Evolutionary conservation across 2,113 vertebrate genomes (phyloP), one percentile per base, ranked within the genome.

Genomic region (Cavia porcellus): DNA sequence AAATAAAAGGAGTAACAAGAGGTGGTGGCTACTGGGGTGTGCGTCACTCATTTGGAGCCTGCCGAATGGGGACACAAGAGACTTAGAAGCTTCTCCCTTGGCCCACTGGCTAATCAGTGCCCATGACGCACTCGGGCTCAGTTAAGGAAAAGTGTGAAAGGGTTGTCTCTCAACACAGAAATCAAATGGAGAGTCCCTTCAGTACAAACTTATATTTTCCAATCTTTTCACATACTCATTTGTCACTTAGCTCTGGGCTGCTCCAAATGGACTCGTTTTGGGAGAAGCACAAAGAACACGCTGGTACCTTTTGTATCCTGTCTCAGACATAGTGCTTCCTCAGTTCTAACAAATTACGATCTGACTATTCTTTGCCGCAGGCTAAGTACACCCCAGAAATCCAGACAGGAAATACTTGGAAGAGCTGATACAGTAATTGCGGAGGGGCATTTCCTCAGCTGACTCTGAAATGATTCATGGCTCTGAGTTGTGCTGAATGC

Each of bases 391-490:
- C 79, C 47, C 22, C 32, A 79, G 81, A 81, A 87, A 72, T 52
- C 45, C 77, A 96, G 32, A 79, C 13, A 62, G 50, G 35, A 90
- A 83, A 35, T 59, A 84, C 38, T 94, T 52, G n/a, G 85, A 57
- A 90, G 95, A 79, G 19, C 28, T 59, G 77, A 66, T 85, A 45
- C 6, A 45, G 15, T 66, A 12, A 86, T 79, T 64, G 35, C 3
- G 64, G 8, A 80, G 25, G 59, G 61, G 8, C 28, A 75, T 57
- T 89, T 93, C 12, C 24, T 96, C 59, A 42, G 68, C 77, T 70
- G 64, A 80, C 80, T 95, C 47, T 80, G 84, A 89, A 85, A 2
- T 81, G 64, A 89, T 75, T 92, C 57, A 61, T n/a, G 50, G 38
- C 64, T 90, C 55, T 45, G 7, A 83, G 85, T 80, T 47, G 62